phyloP scores from a whole-genome alignment of 2,888 invertebrate genomes.

The Athalia rosae region DNA sequence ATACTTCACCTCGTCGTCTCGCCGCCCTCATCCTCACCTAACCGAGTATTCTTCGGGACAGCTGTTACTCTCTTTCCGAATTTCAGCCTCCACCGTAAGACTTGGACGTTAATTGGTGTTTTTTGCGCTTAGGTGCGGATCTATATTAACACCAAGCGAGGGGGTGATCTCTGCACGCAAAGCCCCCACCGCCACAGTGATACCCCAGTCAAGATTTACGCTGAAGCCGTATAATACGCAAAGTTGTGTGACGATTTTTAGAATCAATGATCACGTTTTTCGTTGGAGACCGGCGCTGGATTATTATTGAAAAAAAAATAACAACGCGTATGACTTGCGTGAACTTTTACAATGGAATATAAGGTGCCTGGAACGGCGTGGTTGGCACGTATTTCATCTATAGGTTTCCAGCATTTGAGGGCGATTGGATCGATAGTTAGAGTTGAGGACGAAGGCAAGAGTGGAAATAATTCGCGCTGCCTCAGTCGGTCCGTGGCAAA shows the following conservation, averaged over 20 bases:
- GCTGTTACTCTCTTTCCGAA: neutral
- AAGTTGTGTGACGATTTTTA: too few relatives aligned
- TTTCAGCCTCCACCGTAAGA: neutral
- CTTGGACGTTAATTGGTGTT: too few relatives aligned
- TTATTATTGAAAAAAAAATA: neutral
- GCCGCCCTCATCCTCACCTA: neutral
- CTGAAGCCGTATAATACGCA: too few relatives aligned
- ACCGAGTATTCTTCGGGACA: neutral
- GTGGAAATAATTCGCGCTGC: neutral
- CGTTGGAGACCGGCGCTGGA: neutral
- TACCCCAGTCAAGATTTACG: too few relatives aligned
- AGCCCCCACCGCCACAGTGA: too few relatives aligned
- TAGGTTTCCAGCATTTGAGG: neutral
- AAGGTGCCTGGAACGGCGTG: neutral
- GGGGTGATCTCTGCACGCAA: too few relatives aligned
- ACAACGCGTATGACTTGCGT: neutral
- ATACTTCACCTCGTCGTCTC: neutral
- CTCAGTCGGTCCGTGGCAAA: constrained; percentile 22
- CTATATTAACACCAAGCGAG: too few relatives aligned
- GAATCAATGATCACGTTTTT: neutral
- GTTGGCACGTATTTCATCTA: constrained; percentile 17
- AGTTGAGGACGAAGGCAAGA: constrained; percentile 8
- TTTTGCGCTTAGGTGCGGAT: too few relatives aligned
- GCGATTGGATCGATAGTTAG: constrained; percentile 30
- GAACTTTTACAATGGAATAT: neutral